A percentile compares a stretch with the other conserved stretches of the same genome.
These are phyloP conservation scores for Nomada flava DNA, from an alignment of 2,888 invertebrate species.

Conservation along the genomic window DNA sequence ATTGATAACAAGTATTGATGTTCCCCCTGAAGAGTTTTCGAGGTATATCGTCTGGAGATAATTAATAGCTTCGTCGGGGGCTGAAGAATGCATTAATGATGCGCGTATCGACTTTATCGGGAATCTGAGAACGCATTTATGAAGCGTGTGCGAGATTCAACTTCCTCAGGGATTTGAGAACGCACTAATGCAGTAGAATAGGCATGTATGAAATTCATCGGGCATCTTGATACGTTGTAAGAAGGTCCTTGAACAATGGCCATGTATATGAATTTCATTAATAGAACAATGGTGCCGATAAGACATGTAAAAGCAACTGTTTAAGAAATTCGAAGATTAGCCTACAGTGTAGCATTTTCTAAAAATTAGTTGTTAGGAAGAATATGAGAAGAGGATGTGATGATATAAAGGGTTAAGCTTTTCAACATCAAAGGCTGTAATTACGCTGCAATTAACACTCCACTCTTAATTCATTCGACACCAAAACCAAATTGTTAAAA, in stretches of 20 bases:
- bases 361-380: no score
- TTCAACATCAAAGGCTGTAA: no score
- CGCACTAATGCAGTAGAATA: background rate
- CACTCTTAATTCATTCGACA: no score
- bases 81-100: background rate
- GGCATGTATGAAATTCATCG: background rate
- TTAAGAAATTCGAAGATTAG: background rate
- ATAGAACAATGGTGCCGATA: background rate
- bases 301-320: background rate
- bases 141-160: background rate
- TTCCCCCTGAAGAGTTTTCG: no score
- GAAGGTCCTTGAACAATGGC: background rate
- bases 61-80: background rate
- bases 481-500: no score
- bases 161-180: background rate
- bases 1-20: no score
- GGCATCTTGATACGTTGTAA: background rate
- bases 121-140: constrained; percentile 9
- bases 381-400: no score
- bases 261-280: background rate
- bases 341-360: no score
- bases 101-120: background rate
- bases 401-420: no score
- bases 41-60: no score
- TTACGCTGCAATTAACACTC: no score